Conservation (phyloP, 2,888 invertebrate genomes). For the Tolmerus cingulatus region DNA sequence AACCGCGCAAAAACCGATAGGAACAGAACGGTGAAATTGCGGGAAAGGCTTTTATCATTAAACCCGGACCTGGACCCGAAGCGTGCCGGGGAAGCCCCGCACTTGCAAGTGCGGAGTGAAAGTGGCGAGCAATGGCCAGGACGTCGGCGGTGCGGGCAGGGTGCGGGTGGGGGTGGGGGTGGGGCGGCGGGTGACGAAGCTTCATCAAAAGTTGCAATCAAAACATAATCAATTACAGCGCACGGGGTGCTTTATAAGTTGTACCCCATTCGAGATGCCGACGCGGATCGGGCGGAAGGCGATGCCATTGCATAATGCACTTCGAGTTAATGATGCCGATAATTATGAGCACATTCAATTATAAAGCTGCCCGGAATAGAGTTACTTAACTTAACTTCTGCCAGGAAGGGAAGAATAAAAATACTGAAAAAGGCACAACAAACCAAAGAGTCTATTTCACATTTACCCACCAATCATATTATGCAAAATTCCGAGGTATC, state of each 20-base stretch:
- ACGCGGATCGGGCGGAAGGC: background rate
- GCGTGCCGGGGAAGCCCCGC: background rate
- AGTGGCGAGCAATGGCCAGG: background rate
- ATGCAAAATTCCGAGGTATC: background rate
- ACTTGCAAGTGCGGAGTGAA: background rate
- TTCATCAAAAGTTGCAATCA: background rate
- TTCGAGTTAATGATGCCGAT: background rate
- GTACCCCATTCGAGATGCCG: background rate
- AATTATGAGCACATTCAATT: background rate
- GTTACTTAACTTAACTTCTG: background rate
- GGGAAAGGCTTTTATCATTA: background rate
- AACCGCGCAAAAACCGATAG: background rate
- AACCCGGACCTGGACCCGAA: background rate
- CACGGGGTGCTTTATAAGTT: background rate
- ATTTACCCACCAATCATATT: background rate
- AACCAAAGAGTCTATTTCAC: background rate
- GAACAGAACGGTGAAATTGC: background rate
- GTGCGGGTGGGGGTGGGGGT: too few species aligned
- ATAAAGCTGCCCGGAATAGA: background rate
- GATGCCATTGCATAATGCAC: background rate
- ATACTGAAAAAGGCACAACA: background rate
- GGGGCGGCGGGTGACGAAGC: background rate
- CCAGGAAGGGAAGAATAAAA: background rate
- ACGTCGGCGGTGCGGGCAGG: background rate
- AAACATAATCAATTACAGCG: background rate